Percentiles rank a stretch among this genome's conserved stretches.
Conservation (phyloP, 2,888 invertebrate genomes). For the Cepaea hortensis region DNA sequence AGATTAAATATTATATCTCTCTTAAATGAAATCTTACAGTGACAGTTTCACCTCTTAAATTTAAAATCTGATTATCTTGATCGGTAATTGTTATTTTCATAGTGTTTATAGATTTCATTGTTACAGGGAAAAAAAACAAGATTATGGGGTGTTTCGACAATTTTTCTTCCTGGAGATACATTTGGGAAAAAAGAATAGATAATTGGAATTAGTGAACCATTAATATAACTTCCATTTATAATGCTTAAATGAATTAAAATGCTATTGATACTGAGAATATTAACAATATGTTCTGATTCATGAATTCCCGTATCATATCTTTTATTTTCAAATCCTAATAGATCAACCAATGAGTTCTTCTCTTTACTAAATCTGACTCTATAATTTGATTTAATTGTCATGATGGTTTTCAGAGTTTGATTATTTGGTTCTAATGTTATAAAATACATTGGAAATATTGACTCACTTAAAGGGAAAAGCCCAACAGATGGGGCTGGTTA, state of each 20-base stretch:
- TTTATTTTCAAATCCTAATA: not conserved
- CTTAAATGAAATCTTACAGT: slow-evolving; percentile 50
- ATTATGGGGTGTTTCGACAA: slow-evolving; percentile 48
- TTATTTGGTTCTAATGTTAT: not conserved
- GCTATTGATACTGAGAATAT: slow-evolving; percentile 42
- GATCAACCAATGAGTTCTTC: not conserved
- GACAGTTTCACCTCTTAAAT: slow-evolving; percentile 40
- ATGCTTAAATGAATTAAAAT: slow-evolving; percentile 45
- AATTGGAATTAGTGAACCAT: slow-evolving; percentile 37
- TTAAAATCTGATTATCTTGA: slow-evolving; percentile 33
- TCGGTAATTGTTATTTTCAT: slow-evolving; percentile 36
- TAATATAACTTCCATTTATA: slow-evolving; percentile 39
- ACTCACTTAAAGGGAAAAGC: too few species aligned
- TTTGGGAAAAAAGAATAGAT: slow-evolving; percentile 53
- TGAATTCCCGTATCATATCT: slow-evolving; percentile 32
- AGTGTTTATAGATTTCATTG: slow-evolving; percentile 34
- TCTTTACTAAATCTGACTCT: not conserved
- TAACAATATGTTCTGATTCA: slow-evolving; percentile 48
- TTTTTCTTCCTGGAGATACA: slow-evolving; percentile 51
- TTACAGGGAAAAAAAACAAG: slow-evolving; percentile 43
- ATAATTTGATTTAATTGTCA: not conserved
- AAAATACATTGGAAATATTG: too few species aligned
- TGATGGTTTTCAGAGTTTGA: not conserved
- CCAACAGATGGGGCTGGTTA: too few species aligned
- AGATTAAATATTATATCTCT: not conserved